Evolutionary conservation across 2,113 vertebrate genomes (phyloP), one percentile per base, ranked within the genome.

Genomic region (Otocyon megalotis): DNA sequence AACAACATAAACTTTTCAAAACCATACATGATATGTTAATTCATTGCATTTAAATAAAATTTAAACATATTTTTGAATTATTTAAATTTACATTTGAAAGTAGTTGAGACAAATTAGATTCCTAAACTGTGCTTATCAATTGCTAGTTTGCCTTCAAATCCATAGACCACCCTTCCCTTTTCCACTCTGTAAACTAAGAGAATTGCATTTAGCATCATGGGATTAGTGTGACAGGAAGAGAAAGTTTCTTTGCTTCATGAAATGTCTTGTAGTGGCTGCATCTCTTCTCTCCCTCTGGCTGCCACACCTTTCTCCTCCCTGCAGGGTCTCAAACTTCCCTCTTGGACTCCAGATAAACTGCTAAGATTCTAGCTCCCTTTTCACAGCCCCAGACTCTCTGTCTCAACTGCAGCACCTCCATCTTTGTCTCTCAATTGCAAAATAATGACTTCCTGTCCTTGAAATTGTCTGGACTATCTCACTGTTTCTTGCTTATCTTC

Each of bases 1-100:
- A 50, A 43, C 22, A 72, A 93, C 37, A 43, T 15, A 67, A 90
- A 17, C 4, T 32, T 65, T 91, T 60, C 19, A 53, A 85, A 87
- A n/a, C 43, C 43, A 43, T 43, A 43, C 43, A 43, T 43, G 43
- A 43, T 43, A 43, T 43, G 43, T 43, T 43, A 43, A 43, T 43
- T 43, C 43, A 43, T 43, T 43, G 43, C 7, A 43, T 43, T 43
- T 43, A 43, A 1, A 43, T 43, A 43, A 6, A 43, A 7, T 43
- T 43, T 43, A 43, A 43, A 43, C 43, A 43, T 48, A 65, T 63
- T 54, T 14, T 43, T 65, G 35, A 90, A 53, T 32, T 81, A 50
- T 76, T 94, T 76, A 85, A 53, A 74, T 60, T 58, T 85, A 62
- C 22, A 43, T 80, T 90, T 93, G 83, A 71, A 84, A 30, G 8